A percentile compares a stretch with the other conserved stretches of the same genome.
phyloP scores from a whole-genome alignment of 2,797 vertebrate genomes.

The Sphaeramia orbicularis region DNA sequence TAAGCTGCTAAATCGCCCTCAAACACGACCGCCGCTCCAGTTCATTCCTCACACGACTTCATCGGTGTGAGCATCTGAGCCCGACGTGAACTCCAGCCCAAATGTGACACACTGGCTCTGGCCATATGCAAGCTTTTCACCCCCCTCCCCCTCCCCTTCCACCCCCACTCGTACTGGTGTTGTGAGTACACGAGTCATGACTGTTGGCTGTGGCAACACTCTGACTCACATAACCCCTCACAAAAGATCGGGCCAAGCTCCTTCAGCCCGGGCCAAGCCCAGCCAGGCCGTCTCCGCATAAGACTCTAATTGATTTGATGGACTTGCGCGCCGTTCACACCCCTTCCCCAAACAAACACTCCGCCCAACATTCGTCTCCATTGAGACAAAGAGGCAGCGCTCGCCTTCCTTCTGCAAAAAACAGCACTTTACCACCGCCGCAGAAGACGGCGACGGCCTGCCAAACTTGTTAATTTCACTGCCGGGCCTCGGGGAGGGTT shows the following conservation, averaged over 20 bases:
- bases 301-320: slow-evolving; percentile 78
- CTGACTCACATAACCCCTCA: slow-evolving; percentile 76
- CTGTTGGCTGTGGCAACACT: slow-evolving; percentile 67
- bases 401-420: slow-evolving; percentile 14
- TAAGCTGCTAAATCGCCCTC: slow-evolving; percentile 60
- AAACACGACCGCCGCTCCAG: slow-evolving; percentile 31
- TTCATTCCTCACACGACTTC: slow-evolving; percentile 50
- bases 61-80: slow-evolving; percentile 72
- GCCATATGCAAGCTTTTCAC: slow-evolving; percentile 75
- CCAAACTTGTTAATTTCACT: slow-evolving; percentile 64
- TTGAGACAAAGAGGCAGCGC: slow-evolving; percentile 56
- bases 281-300: slow-evolving; percentile 62
- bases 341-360: slow-evolving; percentile 72
- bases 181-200: slow-evolving; percentile 68
- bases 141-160: slow-evolving; percentile 56
- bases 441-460: slow-evolving; percentile 47
- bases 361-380: slow-evolving; percentile 53
- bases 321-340: slow-evolving; percentile 68
- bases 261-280: slow-evolving; percentile 67
- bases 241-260: slow-evolving; percentile 64
- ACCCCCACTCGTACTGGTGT: slow-evolving; percentile 59
- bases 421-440: slow-evolving; percentile 17
- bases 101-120: slow-evolving; percentile 72
- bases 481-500: slow-evolving; percentile 59
- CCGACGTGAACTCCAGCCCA: slow-evolving; percentile 65